Base-by-base conservation (phyloP, 2,797 vertebrate genomes). In the Heterohyrax brucei region DNA sequence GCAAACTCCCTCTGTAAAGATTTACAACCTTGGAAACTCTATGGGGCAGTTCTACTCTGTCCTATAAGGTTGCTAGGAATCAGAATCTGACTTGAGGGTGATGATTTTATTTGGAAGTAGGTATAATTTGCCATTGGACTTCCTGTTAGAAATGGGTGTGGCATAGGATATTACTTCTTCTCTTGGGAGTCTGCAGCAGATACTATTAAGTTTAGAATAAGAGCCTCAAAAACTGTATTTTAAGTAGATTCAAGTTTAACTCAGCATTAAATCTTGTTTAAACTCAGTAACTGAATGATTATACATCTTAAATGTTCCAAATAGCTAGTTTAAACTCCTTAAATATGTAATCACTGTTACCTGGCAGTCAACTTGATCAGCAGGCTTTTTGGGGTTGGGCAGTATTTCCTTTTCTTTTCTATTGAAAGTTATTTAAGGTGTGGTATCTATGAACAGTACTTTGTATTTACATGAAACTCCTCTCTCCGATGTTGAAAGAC, bases 341-440 rank as follows among this genome's bases (percentile, higher is more conserved):
- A 87, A 66, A 46, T 91, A 73, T 83, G 12, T 85, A 88, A 79
- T 93, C 9, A 68, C 46, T 86, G 44, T 87, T 68, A 81, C 18
- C 48, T 59, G 66, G 19, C 44, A 87, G 46, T 91, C 53, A 92
- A 46, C 53, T 79, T 75, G 66, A 92, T 70, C 39, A 88, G 62
- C 89, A 76, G 79, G 83, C 16, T 95, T 97, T 93, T 73, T 22
- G 39, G 90, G 86, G 61, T 87, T 89, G 85, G 91, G 56, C 14
- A 97, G 7, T 72, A 79, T 70, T 93, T 85, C n/a, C n/a, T 28
- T 26, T 44, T 33, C 72, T 97, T 91, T 87, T 13, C 93, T 91
- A 62, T 73, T 73, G 95, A 97, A 98, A 97, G 80, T 76, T 97
- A 86, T 86, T 96, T 84, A 73, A 87, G 93, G 89, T 96, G 96